phyloP scores from a whole-genome alignment of 2,888 invertebrate species.

The Ferrisia virgata region DNA sequence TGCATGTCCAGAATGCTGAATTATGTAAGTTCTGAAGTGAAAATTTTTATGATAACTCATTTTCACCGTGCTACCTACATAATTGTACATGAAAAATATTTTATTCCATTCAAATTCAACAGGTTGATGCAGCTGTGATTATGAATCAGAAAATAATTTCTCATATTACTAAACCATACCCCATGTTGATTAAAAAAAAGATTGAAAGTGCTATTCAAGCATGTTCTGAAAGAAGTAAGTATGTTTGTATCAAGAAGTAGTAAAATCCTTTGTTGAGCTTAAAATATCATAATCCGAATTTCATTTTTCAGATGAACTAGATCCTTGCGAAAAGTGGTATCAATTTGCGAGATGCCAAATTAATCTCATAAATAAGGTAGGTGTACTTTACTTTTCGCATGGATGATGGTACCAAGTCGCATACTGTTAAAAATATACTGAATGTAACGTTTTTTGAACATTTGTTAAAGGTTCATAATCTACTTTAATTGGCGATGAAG shows the following conservation, averaged over 20 bases:
- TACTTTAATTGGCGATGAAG: background rate
- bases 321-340: slow-evolving; percentile 9
- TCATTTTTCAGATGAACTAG: background rate
- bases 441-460: background rate
- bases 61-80: no score
- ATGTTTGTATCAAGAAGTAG: no score
- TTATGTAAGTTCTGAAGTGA: background rate
- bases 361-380: background rate
- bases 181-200: background rate
- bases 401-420: no score
- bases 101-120: background rate
- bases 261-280: no score
- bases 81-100: no score
- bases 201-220: background rate
- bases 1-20: slow-evolving; percentile 13
- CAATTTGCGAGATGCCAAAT: slow-evolving; percentile 2
- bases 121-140: slow-evolving; percentile 8
- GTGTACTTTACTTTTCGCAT: background rate
- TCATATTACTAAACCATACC: background rate
- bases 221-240: slow-evolving; percentile 15
- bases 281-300: background rate
- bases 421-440: background rate
- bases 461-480: background rate
- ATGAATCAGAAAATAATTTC: background rate
- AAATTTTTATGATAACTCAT: background rate